Evolutionary conservation across 1,140 invertebrate species (phyloP), one percentile per base, ranked within the genome.

Genomic region (Brachionus rotundiformis): DNA sequence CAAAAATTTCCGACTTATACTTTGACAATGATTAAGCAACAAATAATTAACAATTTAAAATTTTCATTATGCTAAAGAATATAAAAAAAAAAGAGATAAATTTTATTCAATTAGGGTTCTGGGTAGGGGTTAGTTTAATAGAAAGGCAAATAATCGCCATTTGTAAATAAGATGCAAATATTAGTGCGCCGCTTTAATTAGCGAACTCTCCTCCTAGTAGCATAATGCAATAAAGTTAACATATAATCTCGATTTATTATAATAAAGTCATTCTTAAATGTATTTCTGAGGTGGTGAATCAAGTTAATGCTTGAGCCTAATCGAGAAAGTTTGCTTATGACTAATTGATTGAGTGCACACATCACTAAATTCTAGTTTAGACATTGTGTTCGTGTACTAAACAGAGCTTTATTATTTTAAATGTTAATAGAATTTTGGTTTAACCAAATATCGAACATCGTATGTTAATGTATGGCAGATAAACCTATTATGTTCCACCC

Each of bases 231-330:
- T 36, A 68, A 68, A 68, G 63, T 68, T 68, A 68, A 68, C 63
- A 68, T 36, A 68, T 68, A 68, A 68, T 68, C 63, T 68, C 33
- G 33, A 68, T 68, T 54, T 68, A 68, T 68, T 33, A 68, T 68
- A 68, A 68, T 68, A 39, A 8, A 68, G 63, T 68, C 16, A 68
- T 68, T 68, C n/a, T 68, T n/a, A 36, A 16, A 36, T 31, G 63
- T 36, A n/a, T 68, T 36, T 36, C 11, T 68, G 33, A 68, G 29
- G 29, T 36, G 7, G 33, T 29, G 29, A 63, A 29, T 16, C 36
- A 68, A 68, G 16, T 68, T 0, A 7, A 2, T 54, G 47, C 47
- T 54, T 54, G 47, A 19, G 47, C 47, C 47, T 54, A 54, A 54
- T 54, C 19, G 47, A 54, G 4, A 54, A 54, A 54, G 7, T 54